Base-by-base conservation (phyloP, 2,797 vertebrate species). In the Lindbergichthys nudifrons region DNA sequence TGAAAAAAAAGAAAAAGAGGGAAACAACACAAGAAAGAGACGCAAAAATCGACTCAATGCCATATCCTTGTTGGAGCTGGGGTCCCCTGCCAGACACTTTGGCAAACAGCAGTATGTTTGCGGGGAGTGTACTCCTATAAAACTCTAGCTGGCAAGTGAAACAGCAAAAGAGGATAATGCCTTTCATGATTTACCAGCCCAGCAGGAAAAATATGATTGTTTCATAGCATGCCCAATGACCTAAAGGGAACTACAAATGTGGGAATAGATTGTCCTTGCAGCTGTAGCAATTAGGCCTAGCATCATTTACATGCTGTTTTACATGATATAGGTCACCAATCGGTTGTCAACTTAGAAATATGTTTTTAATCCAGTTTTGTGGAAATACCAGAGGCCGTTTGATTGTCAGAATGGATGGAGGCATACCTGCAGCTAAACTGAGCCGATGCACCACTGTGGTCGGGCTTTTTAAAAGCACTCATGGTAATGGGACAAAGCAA, bases 31-130 rank as follows among this genome's bases (percentile, higher is more conserved):
- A 5, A 56, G 60, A 56, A 57, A 9, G 21, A 68, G 16, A 23
- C n/a, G 43, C 42, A 6, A 62, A 65, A 53, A 54, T 36, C 18
- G 6, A 21, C 42, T 2, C 3, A 3, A 46, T 30, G 61, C 65
- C 51, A 81, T 65, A 50, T 62, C 36, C 58, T 48, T 56, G 36
- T 43, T 72, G 51, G 36, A 70, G 78, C 60, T 73, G 68, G 30
- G 48, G 45, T 14, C 19, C 32, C 45, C 47, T 48, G 59, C 59
- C 80, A 73, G 71, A 32, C 42, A 66, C 54, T 58, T 71, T 68
- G 69, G 45, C 67, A 62, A 21, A 39, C 6, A 75, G 70, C 47
- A 65, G 72, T 32, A 19, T 45, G 56, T 75, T 53, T 77, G 42
- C 36, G 75, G 43, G 23, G 2, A 1, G 15, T 41, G 8, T 43